phyloP scores from a whole-genome alignment of 2,797 vertebrate species.

The Pangasius djambal region DNA sequence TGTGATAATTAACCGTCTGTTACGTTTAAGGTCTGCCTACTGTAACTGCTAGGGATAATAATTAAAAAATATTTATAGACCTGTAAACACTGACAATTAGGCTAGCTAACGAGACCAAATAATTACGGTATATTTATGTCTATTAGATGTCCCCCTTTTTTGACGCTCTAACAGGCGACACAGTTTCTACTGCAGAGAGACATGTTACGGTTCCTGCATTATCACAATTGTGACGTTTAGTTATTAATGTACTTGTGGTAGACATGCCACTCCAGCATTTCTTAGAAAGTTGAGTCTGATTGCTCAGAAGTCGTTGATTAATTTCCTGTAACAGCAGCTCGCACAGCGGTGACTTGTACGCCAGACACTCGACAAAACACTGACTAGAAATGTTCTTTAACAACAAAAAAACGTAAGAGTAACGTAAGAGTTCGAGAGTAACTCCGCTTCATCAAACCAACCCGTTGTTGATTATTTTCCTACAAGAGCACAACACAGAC shows the following conservation, averaged over 20 bases:
- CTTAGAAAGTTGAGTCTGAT: not conserved
- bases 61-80: not conserved
- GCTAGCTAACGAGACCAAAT: not conserved
- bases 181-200: not conserved
- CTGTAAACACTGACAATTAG: not conserved
- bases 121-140: not conserved
- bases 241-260: not conserved
- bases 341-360: not conserved
- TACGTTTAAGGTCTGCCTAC: no score
- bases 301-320: not conserved
- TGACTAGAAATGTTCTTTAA: no score
- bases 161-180: no score
- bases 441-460: not conserved
- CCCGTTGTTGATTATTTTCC: not conserved
- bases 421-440: no score
- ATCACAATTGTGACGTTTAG: not conserved
- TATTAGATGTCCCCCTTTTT: not conserved
- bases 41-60: not conserved
- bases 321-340: not conserved
- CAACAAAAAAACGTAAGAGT: not conserved
- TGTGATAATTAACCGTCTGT: not conserved
- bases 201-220: no score
- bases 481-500: not conserved
- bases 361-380: no score
- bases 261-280: not conserved